Evolutionary conservation across 2,888 invertebrate species (phyloP).

Genomic region (Pristionchus entomophagus): DNA sequence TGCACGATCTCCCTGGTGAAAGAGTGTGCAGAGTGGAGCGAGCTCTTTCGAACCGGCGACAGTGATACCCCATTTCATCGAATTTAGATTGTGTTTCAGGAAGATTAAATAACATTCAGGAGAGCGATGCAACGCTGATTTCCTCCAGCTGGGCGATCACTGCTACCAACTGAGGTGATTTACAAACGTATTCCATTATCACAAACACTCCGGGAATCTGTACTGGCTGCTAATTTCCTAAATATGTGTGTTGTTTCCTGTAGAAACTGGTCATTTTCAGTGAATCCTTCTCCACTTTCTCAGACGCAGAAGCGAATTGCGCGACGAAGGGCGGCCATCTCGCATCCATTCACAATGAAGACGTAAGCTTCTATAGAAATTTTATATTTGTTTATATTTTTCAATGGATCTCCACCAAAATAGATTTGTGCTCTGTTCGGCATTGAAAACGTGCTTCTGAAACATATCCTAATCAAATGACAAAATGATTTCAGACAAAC

Average conservation of each 20-base stretch:
- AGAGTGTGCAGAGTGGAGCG: too few species aligned
- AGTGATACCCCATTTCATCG: too few species aligned
- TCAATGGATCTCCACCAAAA: background rate
- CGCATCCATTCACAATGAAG: slow-evolving; percentile 13
- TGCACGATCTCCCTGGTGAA: too few species aligned
- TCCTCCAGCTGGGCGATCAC: background rate
- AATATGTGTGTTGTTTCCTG: background rate
- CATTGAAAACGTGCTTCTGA: too few species aligned
- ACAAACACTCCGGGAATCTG: too few species aligned
- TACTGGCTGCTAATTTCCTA: too few species aligned
- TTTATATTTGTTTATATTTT: background rate
- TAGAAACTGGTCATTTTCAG: background rate
- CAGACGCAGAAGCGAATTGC: background rate
- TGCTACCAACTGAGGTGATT: background rate
- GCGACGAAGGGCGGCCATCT: slow-evolving; percentile 16
- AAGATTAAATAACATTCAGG: background rate
- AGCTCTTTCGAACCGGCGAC: too few species aligned
- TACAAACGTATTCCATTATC: too few species aligned
- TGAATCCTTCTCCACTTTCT: background rate
- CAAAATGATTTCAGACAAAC: background rate
- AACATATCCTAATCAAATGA: background rate
- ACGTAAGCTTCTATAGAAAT: background rate
- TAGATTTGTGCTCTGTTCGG: too few species aligned
- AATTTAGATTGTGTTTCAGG: too few species aligned
- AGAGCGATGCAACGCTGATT: background rate